A percentile compares a stretch with the other conserved stretches of the same genome.
Conservation (phyloP, 2,113 vertebrate genomes). For the Sapajus apella region DNA sequence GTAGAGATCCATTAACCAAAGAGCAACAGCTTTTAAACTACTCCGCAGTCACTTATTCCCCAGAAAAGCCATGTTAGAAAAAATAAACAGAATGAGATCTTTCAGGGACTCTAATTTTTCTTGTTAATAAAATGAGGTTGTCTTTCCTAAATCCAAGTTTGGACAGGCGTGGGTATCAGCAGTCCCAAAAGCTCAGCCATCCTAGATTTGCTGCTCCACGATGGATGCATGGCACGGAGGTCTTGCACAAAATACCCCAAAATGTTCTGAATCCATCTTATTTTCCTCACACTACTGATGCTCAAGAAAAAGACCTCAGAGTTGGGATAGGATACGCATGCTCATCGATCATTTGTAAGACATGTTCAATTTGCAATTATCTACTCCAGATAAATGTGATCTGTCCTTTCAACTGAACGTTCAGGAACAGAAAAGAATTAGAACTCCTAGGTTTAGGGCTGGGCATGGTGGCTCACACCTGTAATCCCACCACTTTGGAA, state of each 20-base stretch:
- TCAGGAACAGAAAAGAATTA: not conserved
- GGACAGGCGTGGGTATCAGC: not conserved
- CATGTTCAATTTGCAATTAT: not conserved
- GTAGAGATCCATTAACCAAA: not conserved
- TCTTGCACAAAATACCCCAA: not conserved
- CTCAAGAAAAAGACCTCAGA: not conserved
- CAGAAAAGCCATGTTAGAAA: not conserved
- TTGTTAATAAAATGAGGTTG: not conserved
- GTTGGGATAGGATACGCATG: too few relatives aligned
- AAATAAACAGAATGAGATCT: not conserved
- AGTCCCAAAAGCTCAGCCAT: accelerated
- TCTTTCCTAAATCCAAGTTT: not conserved
- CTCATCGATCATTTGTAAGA: too few relatives aligned
- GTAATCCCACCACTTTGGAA: too few relatives aligned
- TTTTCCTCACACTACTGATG: not conserved
- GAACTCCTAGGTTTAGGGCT: not conserved
- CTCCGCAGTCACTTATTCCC: not conserved
- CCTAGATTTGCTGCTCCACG: not conserved
- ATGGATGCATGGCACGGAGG: not conserved
- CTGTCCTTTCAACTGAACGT: not conserved
- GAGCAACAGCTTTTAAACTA: not conserved
- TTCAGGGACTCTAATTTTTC: not conserved
- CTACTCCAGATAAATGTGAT: not conserved
- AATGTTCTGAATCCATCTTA: not conserved
- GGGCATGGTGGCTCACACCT: too few relatives aligned